Evolutionary conservation across 2,113 vertebrate species (phyloP).

Genomic region (Illadopsis cleaveri): DNA sequence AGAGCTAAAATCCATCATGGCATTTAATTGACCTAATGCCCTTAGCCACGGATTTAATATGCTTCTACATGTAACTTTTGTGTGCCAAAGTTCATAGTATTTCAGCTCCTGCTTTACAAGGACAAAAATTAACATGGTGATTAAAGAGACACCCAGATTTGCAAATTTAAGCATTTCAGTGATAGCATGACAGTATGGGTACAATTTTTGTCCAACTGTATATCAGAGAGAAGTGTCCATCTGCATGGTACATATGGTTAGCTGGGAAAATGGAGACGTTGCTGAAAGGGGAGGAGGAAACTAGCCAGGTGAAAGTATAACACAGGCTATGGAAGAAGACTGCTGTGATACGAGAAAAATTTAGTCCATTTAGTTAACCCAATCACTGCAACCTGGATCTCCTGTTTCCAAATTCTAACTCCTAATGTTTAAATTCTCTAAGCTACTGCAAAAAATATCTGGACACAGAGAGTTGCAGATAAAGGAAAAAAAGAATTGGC

Average conservation of each 20-base stretch:
- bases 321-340: neutral
- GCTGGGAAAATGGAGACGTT: neutral
- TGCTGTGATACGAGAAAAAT: neutral
- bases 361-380: neutral
- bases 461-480: neutral
- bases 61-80: fast-evolving
- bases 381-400: neutral
- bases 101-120: neutral
- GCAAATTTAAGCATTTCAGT: neutral
- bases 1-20: neutral
- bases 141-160: neutral
- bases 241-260: neutral
- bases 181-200: neutral
- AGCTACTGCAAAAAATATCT: neutral
- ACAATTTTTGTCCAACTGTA: neutral
- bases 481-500: neutral
- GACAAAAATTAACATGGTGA: neutral
- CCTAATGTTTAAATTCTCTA: neutral
- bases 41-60: neutral
- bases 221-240: neutral
- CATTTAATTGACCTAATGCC: neutral
- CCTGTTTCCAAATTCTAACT: neutral
- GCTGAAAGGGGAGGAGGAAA: neutral
- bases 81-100: neutral
- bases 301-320: neutral